A percentile compares a stretch with the other conserved stretches of the same genome.
These are phyloP conservation scores for Polyodon spathula DNA, from an alignment of 2,113 vertebrate species.

Conservation along the genomic window DNA sequence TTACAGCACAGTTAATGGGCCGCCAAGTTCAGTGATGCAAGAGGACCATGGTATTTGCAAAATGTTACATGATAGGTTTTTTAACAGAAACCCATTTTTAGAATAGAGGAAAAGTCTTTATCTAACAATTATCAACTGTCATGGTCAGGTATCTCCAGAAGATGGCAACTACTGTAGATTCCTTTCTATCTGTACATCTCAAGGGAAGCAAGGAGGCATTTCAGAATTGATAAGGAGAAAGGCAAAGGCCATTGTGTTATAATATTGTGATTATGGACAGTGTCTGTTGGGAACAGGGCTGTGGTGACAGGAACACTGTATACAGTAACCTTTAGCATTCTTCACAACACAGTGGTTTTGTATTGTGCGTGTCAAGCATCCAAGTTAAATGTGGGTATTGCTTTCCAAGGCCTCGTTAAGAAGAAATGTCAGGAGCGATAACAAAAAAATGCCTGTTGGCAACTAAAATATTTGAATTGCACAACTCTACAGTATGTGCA, in stretches of 20 bases:
- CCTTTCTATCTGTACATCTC: conserved; percentile 35
- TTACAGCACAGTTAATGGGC: conserved; percentile 38
- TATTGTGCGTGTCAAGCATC: not conserved
- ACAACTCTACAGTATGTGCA: not conserved
- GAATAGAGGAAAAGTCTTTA: conserved; percentile 11
- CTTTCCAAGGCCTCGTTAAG: not conserved
- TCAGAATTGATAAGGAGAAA: not conserved
- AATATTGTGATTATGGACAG: conserved; percentile 1
- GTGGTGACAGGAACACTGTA: not conserved
- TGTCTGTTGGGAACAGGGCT: not conserved
- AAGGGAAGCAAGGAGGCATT: conserved; percentile 12
- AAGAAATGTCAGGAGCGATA: not conserved
- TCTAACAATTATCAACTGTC: conserved; percentile 43
- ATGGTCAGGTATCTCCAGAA: conserved; percentile 61
- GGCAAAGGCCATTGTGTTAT: not conserved
- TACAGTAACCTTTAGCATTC: not conserved
- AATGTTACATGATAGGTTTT: not conserved
- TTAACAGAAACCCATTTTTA: not conserved
- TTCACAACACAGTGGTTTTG: not conserved
- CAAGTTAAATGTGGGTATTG: not conserved
- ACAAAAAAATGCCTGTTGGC: not conserved
- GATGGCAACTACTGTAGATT: conserved; percentile 60
- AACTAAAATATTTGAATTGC: not conserved
- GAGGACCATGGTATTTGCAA: not conserved
- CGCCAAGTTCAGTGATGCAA: not conserved